Conservation (phyloP, 2,797 vertebrate species). For the Triplophysa bombifrons region DNA sequence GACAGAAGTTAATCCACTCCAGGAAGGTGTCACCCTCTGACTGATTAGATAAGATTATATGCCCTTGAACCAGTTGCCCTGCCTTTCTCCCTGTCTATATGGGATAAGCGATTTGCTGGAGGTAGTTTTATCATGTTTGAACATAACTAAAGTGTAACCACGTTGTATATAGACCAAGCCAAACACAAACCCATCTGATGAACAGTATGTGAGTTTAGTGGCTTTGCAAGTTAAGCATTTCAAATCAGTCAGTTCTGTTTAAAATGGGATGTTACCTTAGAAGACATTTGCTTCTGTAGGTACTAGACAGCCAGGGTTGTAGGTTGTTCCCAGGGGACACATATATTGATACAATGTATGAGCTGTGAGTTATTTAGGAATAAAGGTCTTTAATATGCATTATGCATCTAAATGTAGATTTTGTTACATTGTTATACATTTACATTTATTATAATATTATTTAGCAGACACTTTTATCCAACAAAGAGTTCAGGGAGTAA, state of each 20-base stretch:
- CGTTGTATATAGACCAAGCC: background rate
- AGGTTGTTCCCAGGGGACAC: too few species aligned
- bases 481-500: too few species aligned
- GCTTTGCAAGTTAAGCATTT: background rate
- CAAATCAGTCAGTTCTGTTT: background rate
- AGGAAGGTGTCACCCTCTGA: slow-evolving; percentile 18
- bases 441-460: too few species aligned
- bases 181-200: background rate
- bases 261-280: background rate
- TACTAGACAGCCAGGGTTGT: background rate
- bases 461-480: too few species aligned
- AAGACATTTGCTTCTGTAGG: background rate
- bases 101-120: slow-evolving; percentile 4
- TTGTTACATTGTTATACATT: too few species aligned
- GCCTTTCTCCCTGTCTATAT: slow-evolving; percentile 4
- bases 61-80: slow-evolving; percentile 43
- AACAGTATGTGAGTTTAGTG: background rate
- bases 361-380: too few species aligned
- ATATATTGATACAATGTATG: too few species aligned
- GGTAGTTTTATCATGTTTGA: slow-evolving; percentile 44
- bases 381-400: too few species aligned
- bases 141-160: slow-evolving; percentile 25
- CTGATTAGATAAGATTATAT: slow-evolving; percentile 30
- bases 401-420: too few species aligned
- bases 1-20: slow-evolving; percentile 43